A percentile compares a stretch with the other conserved stretches of the same genome.
phyloP scores from a whole-genome alignment of 2,888 invertebrate species.

The Campopleginae sp. region DNA sequence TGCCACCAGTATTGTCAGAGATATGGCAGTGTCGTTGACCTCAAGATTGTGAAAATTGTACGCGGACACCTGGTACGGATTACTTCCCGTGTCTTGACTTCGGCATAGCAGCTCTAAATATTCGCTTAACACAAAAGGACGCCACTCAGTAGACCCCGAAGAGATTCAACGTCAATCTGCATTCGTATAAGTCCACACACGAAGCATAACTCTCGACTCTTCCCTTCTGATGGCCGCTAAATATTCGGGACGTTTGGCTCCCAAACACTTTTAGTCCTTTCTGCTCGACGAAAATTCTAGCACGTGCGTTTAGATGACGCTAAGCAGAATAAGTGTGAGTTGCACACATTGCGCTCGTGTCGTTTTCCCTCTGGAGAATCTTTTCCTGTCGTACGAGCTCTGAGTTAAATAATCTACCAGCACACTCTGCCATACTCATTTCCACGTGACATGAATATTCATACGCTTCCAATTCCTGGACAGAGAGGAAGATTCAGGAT shows the following conservation, averaged over 20 bases:
- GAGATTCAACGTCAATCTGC: conserved; percentile 35
- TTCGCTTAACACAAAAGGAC: neutral
- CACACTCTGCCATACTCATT: conserved; percentile 51
- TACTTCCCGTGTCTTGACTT: conserved; percentile 7
- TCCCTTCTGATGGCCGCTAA: conserved; percentile 3
- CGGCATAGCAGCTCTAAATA: neutral
- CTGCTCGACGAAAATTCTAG: conserved; percentile 51
- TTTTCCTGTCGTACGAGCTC: conserved; percentile 68
- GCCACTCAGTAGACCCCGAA: conserved; percentile 20
- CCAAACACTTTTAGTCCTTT: conserved; percentile 57
- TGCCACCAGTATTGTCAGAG: conserved; percentile 71
- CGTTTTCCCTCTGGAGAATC: conserved; percentile 49
- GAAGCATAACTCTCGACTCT: conserved; percentile 22
- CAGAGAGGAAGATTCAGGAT: conserved; percentile 54
- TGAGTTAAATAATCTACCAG: conserved; percentile 73
- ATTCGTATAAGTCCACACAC: conserved; percentile 36
- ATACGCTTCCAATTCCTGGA: conserved; percentile 69
- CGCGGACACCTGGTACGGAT: conserved; percentile 8
- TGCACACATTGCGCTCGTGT: conserved; percentile 51
- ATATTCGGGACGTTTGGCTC: conserved; percentile 48
- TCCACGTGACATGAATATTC: conserved; percentile 75
- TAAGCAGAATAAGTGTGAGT: conserved; percentile 42
- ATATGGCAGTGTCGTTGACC: conserved; percentile 11
- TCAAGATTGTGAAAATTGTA: conserved; percentile 8
- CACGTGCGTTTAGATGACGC: conserved; percentile 57